These are phyloP conservation scores for Setipinna tenuifilis DNA, from an alignment of 2,797 vertebrate genomes.

Conservation along the genomic window DNA sequence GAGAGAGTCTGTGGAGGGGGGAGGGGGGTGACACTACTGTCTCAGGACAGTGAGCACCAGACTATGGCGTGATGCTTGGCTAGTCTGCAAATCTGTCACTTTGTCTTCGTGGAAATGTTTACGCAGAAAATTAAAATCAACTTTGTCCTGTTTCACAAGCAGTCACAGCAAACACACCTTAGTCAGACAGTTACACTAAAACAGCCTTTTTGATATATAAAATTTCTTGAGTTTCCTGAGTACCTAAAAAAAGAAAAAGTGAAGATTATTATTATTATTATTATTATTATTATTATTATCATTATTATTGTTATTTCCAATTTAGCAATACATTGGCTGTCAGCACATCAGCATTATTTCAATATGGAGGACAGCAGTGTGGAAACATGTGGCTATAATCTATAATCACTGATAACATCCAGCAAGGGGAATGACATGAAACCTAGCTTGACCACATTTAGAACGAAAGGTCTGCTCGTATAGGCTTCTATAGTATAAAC, in stretches of 20 bases:
- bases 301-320: neutral
- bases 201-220: constrained; percentile 1
- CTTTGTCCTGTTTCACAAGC: neutral
- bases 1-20: neutral
- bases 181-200: neutral
- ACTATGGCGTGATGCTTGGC: constrained; percentile 14
- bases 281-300: constrained; percentile 5
- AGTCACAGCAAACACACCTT: neutral
- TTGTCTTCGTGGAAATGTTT: neutral
- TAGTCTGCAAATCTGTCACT: neutral
- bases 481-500: neutral
- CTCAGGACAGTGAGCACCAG: constrained; percentile 48
- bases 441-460: neutral
- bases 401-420: neutral
- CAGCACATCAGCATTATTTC: neutral
- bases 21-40: constrained; percentile 41
- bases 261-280: constrained; percentile 8
- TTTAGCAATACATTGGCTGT: neutral
- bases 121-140: neutral
- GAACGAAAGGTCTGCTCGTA: neutral
- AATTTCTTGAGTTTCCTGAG: constrained; percentile 9
- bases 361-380: constrained; percentile 5
- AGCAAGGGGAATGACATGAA: neutral
- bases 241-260: neutral
- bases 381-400: constrained; percentile 14